Percentiles rank a stretch among this genome's conserved stretches.
Conservation (phyloP, 2,888 invertebrate genomes). For the Slavum lentiscoides region DNA sequence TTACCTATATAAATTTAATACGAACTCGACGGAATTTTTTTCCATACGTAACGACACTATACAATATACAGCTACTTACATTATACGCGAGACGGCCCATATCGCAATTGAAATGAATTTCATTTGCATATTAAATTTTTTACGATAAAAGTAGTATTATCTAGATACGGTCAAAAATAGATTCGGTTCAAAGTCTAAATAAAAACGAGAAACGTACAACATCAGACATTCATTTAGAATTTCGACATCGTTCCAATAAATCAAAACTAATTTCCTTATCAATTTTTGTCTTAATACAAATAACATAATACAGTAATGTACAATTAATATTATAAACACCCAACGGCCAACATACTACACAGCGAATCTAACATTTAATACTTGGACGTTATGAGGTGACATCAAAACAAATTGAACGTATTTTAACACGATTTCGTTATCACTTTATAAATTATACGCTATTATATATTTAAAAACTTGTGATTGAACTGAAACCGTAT, state of each 20-base stretch:
- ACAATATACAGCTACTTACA: background rate
- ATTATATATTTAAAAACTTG: background rate
- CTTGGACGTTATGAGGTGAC: background rate
- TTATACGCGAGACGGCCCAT: background rate
- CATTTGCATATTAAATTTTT: background rate
- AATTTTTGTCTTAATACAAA: background rate
- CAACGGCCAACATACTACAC: too few relatives aligned
- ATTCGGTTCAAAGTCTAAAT: slow-evolving; percentile 19
- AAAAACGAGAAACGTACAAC: background rate
- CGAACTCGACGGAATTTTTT: background rate
- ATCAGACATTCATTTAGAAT: background rate
- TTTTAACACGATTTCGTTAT: background rate
- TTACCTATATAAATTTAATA: background rate
- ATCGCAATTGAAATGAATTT: background rate
- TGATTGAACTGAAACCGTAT: background rate
- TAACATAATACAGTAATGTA: background rate
- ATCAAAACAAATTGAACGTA: background rate
- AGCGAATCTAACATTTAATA: background rate
- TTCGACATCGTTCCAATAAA: background rate
- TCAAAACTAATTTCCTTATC: slow-evolving; percentile 12
- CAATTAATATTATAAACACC: background rate
- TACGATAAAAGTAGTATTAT: background rate
- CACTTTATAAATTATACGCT: background rate
- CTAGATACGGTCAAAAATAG: slow-evolving; percentile 22
- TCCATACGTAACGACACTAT: background rate